Evolutionary conservation across 1,140 invertebrate species (phyloP).

Genomic region (Diplogasteroides magnus): DNA sequence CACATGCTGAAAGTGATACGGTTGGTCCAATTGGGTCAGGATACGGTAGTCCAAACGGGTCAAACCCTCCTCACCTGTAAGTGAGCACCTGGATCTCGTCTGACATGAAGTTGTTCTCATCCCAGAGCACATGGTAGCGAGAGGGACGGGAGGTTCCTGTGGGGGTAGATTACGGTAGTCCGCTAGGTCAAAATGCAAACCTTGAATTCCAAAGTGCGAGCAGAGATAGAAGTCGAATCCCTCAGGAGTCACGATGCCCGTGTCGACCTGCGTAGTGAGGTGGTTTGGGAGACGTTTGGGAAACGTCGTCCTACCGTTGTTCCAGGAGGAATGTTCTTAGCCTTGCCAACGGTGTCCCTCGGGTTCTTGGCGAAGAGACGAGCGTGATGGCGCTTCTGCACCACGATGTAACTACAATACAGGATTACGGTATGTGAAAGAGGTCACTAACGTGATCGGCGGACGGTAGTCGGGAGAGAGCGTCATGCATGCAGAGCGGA

Average conservation of each 20-base stretch:
- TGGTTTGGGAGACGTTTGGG: neutral
- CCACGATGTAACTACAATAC: conserved; percentile 67
- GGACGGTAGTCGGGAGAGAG: conserved; percentile 63
- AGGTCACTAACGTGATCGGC: conserved; percentile 61
- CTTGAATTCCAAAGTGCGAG: conserved; percentile 68
- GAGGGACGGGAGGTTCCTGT: conserved; percentile 74
- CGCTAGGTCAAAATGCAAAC: neutral
- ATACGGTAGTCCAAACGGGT: neutral
- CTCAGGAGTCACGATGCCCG: conserved; percentile 71
- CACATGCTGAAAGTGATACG: conserved; percentile 69
- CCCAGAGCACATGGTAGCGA: conserved; percentile 77
- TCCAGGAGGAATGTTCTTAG: conserved; percentile 72
- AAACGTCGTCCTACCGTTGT: conserved; percentile 62
- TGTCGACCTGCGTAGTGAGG: conserved; percentile 67
- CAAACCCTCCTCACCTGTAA: conserved; percentile 10
- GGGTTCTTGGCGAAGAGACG: conserved; percentile 64
- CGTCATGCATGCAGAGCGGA: conserved; percentile 65
- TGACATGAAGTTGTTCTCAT: conserved; percentile 70
- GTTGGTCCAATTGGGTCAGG: neutral
- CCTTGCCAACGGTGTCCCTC: conserved; percentile 44
- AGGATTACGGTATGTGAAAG: neutral
- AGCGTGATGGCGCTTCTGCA: conserved; percentile 85
- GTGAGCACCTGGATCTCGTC: conserved; percentile 76
- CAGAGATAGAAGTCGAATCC: conserved; percentile 81
- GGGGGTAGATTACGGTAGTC: neutral